These are phyloP conservation scores for Acinonyx jubatus DNA, from an alignment of 2,113 vertebrate genomes.

Conservation along the genomic window DNA sequence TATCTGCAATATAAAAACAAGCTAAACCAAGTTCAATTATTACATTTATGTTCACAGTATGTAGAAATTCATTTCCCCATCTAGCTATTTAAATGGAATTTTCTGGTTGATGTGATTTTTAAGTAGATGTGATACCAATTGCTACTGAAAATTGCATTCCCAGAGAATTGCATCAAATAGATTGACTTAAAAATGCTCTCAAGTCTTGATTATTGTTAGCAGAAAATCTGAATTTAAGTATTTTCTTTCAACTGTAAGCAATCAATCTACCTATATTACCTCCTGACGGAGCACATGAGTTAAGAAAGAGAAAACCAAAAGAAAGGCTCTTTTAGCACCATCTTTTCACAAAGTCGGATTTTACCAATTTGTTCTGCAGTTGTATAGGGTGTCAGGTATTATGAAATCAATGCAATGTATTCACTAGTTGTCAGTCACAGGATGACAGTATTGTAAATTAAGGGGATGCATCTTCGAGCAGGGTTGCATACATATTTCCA, in stretches of 20 bases:
- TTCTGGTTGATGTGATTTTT: conserved; percentile 64
- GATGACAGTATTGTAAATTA: conserved; percentile 70
- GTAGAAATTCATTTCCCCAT: conserved; percentile 38
- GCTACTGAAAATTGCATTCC: conserved; percentile 10
- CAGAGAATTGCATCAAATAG: conserved; percentile 55
- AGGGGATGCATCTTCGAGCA: conserved; percentile 57
- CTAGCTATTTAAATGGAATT: conserved; percentile 49
- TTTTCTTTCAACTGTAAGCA: conserved; percentile 53
- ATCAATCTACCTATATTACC: conserved; percentile 29
- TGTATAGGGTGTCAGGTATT: conserved; percentile 64
- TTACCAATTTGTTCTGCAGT: conserved; percentile 54
- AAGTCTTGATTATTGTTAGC: conserved; percentile 45
- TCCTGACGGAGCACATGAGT: neutral
- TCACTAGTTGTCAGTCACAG: conserved; percentile 61
- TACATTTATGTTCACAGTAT: conserved; percentile 51
- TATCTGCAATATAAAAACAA: conserved; percentile 47
- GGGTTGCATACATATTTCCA: conserved; percentile 30
- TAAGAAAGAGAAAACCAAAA: conserved; percentile 48
- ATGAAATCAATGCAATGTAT: conserved; percentile 59
- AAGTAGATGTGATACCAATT: conserved; percentile 32
- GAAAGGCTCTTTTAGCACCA: conserved; percentile 32
- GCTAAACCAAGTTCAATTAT: conserved; percentile 27
- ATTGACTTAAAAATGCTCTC: conserved; percentile 57
- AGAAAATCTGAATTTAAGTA: conserved; percentile 40
- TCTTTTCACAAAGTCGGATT: conserved; percentile 42